phyloP scores from a whole-genome alignment of 2,797 vertebrate genomes.

The Myioborus miniatus region DNA sequence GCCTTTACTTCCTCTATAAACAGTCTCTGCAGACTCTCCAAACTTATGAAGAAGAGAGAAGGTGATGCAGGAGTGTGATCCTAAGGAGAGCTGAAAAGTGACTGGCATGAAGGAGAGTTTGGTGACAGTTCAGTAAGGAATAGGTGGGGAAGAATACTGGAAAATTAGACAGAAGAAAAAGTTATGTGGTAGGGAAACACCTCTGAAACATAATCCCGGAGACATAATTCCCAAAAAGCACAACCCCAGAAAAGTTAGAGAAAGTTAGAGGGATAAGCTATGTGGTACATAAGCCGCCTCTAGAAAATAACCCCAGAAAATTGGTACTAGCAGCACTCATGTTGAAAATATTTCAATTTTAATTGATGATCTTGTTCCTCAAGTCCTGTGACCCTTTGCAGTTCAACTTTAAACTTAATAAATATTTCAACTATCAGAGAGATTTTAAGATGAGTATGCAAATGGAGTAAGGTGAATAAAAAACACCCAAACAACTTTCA shows the following conservation, averaged over 20 bases:
- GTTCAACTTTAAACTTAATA: not conserved
- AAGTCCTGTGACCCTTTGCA: not conserved
- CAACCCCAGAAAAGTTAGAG: not conserved
- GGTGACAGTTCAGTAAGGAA: accelerated
- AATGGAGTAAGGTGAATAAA: not conserved
- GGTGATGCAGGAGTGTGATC: not conserved
- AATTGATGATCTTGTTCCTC: not conserved
- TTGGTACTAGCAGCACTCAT: not conserved
- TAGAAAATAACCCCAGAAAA: not conserved
- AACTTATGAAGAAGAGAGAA: not conserved
- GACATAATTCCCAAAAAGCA: not conserved
- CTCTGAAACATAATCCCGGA: not conserved
- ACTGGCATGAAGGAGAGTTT: not conserved
- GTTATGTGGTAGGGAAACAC: not conserved
- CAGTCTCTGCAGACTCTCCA: not conserved
- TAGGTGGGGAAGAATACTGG: not conserved
- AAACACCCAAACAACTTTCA: not conserved
- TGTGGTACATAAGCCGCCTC: not conserved
- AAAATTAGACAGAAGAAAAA: not conserved
- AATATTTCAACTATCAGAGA: no score
- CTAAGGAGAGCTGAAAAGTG: not conserved
- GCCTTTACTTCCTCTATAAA: not conserved
- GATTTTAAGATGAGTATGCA: not conserved
- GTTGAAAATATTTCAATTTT: not conserved
- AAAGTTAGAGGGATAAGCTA: not conserved